Base-by-base conservation (phyloP, 2,888 invertebrate species). In the Scotopteryx bipunctaria region DNA sequence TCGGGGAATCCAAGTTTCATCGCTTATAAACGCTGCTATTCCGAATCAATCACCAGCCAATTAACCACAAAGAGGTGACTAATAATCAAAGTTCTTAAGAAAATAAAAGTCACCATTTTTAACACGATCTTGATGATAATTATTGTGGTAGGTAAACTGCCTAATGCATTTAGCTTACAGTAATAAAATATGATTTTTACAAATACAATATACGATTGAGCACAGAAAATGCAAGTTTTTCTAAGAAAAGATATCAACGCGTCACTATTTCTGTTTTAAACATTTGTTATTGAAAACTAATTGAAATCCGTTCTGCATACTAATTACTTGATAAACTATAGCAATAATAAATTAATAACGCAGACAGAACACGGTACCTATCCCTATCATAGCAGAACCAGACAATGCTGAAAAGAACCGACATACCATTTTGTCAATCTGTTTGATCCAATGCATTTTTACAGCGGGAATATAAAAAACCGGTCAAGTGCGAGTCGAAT, bases 161-260 rank as follows among this genome's bases (percentile, higher is more conserved):
- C n/a, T n/a, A n/a, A n/a, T n/a, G n/a, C n/a, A n/a, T n/a, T n/a
- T n/a, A n/a, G n/a, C 11, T 5, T 27, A 27, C 27, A 27, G 19
- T 19, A n/a, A n/a, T n/a, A n/a, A n/a, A n/a, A 1, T 6, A 4
- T 19, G 19, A 4, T 19, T 19, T 19, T 19, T 19, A 21, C 1
- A 6, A 8, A 6, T 21, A 5, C 2, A 21, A 21, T 21, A 9
- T 11, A n/a, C n/a, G n/a, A 27, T 11, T 27, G 3, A 2, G 4
- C 9, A 25, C 9, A 9, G 9, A 25, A 25, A 25, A 25, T 16
- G 25, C 9, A 11, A 17, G 14, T 37, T 23, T 48, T 44, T 32
- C 40, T 46, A 40, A 68, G 52, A 81, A 79, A 80, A 81, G 80
- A 81, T 77, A 74, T 80, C 78, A 80, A 81, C 80, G 81, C 67